A percentile compares a stretch with the other conserved stretches of the same genome.
phyloP scores from a whole-genome alignment of 2,888 invertebrate species.

The Limnephilus rhombicus region DNA sequence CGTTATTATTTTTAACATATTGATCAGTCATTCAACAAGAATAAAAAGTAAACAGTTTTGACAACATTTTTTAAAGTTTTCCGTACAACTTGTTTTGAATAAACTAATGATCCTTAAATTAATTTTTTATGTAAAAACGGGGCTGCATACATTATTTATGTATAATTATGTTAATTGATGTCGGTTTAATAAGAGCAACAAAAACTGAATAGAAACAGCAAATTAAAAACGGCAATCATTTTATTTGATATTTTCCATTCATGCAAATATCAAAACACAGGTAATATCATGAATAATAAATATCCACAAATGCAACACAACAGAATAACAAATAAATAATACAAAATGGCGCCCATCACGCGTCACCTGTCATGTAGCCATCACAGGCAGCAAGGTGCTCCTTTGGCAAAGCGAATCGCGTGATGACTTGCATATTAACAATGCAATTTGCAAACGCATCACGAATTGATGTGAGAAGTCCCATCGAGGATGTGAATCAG shows the following conservation, averaged over 20 bases:
- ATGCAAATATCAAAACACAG: background rate
- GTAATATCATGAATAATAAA: background rate
- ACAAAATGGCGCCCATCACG: constrained; percentile 54
- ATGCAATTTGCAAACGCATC: constrained; percentile 7
- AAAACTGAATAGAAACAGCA: background rate
- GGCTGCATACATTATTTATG: too few relatives aligned
- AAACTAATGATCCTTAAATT: too few relatives aligned
- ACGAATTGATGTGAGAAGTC: constrained; percentile 12
- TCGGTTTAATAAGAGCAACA: background rate
- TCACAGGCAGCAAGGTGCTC: constrained; percentile 52
- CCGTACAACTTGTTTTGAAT: too few relatives aligned
- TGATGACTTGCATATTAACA: constrained; percentile 14
- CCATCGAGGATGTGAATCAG: constrained; percentile 35
- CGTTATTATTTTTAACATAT: too few relatives aligned
- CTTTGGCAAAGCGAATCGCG: constrained; percentile 50
- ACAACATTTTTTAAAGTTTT: too few relatives aligned
- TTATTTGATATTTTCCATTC: background rate
- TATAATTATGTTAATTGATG: too few relatives aligned
- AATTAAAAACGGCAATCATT: background rate
- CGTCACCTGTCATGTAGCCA: constrained; percentile 61
- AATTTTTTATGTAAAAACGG: too few relatives aligned
- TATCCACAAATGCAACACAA: background rate
- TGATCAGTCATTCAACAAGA: too few relatives aligned
- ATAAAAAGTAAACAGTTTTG: too few relatives aligned
- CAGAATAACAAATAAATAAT: background rate